These are phyloP conservation scores for Poeciliopsis presidionis DNA, from an alignment of 2,797 vertebrate genomes.

Conservation along the genomic window DNA sequence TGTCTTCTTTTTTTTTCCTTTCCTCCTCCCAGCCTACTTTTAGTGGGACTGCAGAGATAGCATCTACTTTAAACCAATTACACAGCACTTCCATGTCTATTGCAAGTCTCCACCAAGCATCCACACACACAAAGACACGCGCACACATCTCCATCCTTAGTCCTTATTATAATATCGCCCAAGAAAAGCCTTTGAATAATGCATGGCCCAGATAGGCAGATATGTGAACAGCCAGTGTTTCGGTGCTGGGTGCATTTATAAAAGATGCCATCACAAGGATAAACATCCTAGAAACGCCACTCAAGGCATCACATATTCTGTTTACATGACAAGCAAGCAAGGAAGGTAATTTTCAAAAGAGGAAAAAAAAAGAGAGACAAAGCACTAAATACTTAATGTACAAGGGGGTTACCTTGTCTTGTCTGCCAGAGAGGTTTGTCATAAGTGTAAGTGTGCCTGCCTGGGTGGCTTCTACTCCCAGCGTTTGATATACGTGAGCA, in stretches of 20 bases:
- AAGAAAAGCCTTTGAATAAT: slow-evolving; percentile 84
- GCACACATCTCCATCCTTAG: slow-evolving; percentile 58
- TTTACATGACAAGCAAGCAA: slow-evolving; percentile 82
- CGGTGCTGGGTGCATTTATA: slow-evolving; percentile 71
- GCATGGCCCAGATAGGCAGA: slow-evolving; percentile 79
- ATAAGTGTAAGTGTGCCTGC: slow-evolving; percentile 51
- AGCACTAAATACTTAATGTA: slow-evolving; percentile 85
- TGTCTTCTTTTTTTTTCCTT: slow-evolving; percentile 72
- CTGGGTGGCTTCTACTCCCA: slow-evolving; percentile 56
- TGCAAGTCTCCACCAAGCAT: slow-evolving; percentile 62
- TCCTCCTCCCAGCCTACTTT: slow-evolving; percentile 71
- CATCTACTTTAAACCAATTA: slow-evolving; percentile 86
- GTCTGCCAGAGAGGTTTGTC: slow-evolving; percentile 71
- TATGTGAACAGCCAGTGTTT: slow-evolving; percentile 78
- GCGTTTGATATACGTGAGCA: slow-evolving; percentile 77
- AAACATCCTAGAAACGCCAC: slow-evolving; percentile 82
- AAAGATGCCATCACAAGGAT: slow-evolving; percentile 78
- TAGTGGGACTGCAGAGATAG: slow-evolving; percentile 74
- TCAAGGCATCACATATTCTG: slow-evolving; percentile 81
- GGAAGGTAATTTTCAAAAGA: slow-evolving; percentile 82
- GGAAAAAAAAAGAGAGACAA: slow-evolving; percentile 52
- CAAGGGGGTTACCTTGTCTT: slow-evolving; percentile 75
- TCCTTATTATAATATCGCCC: slow-evolving; percentile 81
- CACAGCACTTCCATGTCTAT: slow-evolving; percentile 77
- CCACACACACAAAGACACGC: slow-evolving; percentile 45